A percentile compares a stretch with the other conserved stretches of the same genome.
These are phyloP conservation scores for Diarsia dahlii DNA, from an alignment of 2,888 invertebrate species.

Conservation along the genomic window DNA sequence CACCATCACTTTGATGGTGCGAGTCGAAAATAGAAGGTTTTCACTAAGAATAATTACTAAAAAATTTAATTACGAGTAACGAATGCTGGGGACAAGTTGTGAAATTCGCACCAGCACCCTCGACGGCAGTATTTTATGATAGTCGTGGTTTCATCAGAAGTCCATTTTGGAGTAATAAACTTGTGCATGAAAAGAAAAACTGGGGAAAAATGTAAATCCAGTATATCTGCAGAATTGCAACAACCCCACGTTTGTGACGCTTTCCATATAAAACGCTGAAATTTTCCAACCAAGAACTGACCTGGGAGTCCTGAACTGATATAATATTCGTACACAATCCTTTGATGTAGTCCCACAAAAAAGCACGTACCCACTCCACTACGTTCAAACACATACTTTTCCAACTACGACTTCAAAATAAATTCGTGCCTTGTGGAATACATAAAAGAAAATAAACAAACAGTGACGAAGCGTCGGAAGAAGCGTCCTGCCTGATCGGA, in stretches of 20 bases:
- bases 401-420: constrained; percentile 61
- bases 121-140: constrained; percentile 15
- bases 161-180: neutral
- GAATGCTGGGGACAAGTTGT: constrained; percentile 10
- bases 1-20: constrained; percentile 73
- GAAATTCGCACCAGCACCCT: constrained; percentile 2
- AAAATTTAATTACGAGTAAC: constrained; percentile 55
- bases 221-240: neutral
- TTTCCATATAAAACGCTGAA: neutral
- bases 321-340: constrained; percentile 32
- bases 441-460: constrained; percentile 76
- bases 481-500: constrained; percentile 79
- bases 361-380: constrained; percentile 21
- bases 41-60: constrained; percentile 49
- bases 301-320: constrained; percentile 7
- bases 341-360: constrained; percentile 29
- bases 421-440: constrained; percentile 68
- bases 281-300: neutral
- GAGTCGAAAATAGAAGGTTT: constrained; percentile 68
- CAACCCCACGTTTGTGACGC: neutral
- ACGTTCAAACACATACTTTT: constrained; percentile 50
- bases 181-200: neutral
- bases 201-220: neutral
- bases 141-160: neutral
- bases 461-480: constrained; percentile 72